Conservation (phyloP, 2,113 vertebrate species). For the Australoheros scitulus region DNA sequence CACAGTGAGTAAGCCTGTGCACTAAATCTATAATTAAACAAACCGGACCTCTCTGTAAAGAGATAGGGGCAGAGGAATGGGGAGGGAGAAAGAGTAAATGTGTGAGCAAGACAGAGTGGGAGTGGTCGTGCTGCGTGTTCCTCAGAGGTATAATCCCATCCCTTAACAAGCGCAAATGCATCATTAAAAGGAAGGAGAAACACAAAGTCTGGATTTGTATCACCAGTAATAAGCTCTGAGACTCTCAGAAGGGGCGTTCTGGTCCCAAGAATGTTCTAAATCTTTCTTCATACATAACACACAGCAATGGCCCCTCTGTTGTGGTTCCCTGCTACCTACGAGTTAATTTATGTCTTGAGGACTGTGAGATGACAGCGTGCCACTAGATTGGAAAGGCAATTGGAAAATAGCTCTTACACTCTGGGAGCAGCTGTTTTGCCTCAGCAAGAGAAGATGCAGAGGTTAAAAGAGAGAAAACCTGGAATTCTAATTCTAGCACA, state of each 20-base stretch:
- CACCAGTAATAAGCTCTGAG: constrained; percentile 66
- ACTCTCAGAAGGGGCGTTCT: constrained; percentile 51
- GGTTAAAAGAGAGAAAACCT: constrained; percentile 52
- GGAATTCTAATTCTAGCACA: constrained; percentile 53
- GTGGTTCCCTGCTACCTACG: constrained; percentile 35
- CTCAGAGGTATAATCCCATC: constrained; percentile 56
- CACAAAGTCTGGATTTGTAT: constrained; percentile 48
- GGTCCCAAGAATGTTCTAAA: constrained; percentile 44
- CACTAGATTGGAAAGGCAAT: constrained; percentile 46
- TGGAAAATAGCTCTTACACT: constrained; percentile 51
- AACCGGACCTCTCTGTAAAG: constrained; percentile 29
- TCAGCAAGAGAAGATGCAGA: constrained; percentile 27
- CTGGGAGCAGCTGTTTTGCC: constrained; percentile 53
- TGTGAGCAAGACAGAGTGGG: constrained; percentile 16
- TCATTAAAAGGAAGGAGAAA: constrained; percentile 65
- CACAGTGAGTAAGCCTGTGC: constrained; percentile 42
- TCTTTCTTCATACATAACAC: constrained; percentile 53
- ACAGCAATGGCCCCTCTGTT: constrained; percentile 35
- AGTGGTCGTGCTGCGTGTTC: constrained; percentile 39
- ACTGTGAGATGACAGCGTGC: constrained; percentile 56
- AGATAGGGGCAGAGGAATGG: constrained; percentile 10
- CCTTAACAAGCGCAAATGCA: constrained; percentile 63
- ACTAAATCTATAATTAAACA: constrained; percentile 72
- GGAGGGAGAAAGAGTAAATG: constrained; percentile 8
- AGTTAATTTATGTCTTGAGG: constrained; percentile 66